A percentile compares a stretch with the other conserved stretches of the same genome.
Conservation (phyloP, 2,113 vertebrate species). For the Dasyprocta punctata region DNA sequence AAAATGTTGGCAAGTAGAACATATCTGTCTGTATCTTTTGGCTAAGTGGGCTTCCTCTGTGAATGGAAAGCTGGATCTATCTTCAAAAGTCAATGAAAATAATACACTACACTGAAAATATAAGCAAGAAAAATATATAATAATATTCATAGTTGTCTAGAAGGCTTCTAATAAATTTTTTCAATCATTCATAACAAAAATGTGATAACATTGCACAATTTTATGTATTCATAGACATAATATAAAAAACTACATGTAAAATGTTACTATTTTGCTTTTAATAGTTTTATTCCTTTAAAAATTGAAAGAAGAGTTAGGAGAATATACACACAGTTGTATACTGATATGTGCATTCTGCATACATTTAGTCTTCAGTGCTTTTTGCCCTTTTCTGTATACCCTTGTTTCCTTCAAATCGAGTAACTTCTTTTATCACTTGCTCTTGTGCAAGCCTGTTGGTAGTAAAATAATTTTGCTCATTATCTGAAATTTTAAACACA, state of each 20-base stretch:
- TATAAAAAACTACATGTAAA: not conserved
- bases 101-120: not conserved
- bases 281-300: not conserved
- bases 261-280: not conserved
- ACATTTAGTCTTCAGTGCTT: not conserved
- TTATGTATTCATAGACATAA: not conserved
- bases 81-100: not conserved
- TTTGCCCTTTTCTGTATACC: not conserved
- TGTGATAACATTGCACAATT: not conserved
- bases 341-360: too few species aligned
- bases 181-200: not conserved
- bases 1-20: not conserved
- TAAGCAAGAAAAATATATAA: not conserved
- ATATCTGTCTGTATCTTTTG: not conserved
- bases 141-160: not conserved
- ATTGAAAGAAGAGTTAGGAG: not conserved
- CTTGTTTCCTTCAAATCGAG: not conserved
- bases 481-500: not conserved
- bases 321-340: not conserved
- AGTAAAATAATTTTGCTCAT: not conserved
- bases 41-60: not conserved
- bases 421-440: not conserved
- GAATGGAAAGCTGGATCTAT: not conserved
- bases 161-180: not conserved
- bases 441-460: not conserved